Percentiles rank a stretch among this genome's conserved stretches.
phyloP scores from a whole-genome alignment of 2,113 vertebrate species.

The Larimichthys crocea region DNA sequence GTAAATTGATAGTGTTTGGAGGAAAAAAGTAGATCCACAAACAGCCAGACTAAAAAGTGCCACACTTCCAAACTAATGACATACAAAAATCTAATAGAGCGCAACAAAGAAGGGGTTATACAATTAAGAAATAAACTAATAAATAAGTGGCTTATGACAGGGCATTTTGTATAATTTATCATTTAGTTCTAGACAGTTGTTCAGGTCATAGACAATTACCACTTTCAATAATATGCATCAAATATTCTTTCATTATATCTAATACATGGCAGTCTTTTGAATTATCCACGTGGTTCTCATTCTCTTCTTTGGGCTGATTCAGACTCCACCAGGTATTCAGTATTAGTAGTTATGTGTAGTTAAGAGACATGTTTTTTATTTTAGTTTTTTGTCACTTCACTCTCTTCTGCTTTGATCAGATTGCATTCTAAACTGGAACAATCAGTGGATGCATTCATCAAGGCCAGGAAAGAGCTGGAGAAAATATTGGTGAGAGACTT shows the following conservation, averaged over 20 bases:
- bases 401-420: conserved; percentile 74
- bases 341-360: background rate
- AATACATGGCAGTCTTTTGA: background rate
- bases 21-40: background rate
- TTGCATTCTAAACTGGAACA: conserved; percentile 80
- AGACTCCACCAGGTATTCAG: background rate
- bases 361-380: conserved; percentile 15
- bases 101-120: background rate
- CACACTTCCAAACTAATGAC: background rate
- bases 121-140: background rate
- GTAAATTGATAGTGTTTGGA: conserved; percentile 1
- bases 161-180: background rate
- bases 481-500: conserved; percentile 80
- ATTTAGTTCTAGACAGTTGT: background rate
- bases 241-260: background rate
- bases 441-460: conserved; percentile 81
- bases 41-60: background rate
- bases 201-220: background rate
- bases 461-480: conserved; percentile 81
- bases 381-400: too few species aligned
- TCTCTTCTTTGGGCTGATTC: background rate
- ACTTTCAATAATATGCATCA: background rate
- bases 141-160: background rate
- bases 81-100: background rate
- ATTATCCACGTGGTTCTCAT: background rate